Base-by-base conservation (phyloP, 1,140 invertebrate species). In the Heliconius melpomene region DNA sequence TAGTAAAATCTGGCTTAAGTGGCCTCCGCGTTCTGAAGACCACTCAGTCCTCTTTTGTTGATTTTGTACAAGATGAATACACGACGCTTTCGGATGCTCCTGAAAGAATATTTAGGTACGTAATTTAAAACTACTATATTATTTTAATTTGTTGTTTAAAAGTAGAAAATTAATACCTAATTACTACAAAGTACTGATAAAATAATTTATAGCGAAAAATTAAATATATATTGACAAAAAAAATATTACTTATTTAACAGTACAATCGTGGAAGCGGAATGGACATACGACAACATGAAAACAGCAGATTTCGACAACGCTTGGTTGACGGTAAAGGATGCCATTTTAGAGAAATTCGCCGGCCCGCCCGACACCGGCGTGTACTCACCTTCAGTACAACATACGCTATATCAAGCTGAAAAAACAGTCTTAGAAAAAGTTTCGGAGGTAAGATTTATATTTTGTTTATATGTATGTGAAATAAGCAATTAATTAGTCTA, bases 41-140 rank as follows among this genome's bases (percentile, higher is more conserved):
- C 0, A 97, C 97, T 0, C 96, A 97, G 86, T 97, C 97, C 2
- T 96, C 97, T 8, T 98, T 98, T 88, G 96, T 96, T 3, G 96
- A 97, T 89, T 97, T 97, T 85, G 95, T 97, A 32, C 95, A 96
- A 88, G 97, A 97, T 84, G 97, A 97, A 82, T 97, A 96, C 84
- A 95, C 96, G 32, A 97, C 97, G 1, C 91, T 97, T 20, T 95
- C 96, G 0, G 97, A 97, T 92, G 95, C 96, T 52, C 95, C 96
- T n/a, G 97, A 97, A 90, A 94, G 97, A 78, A 96, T 97, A 82
- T 95, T 95, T 81, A 94, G 93, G 93, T 94, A 82, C 46, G n/a
- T 81, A 52, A 29, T 29, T 66, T 66, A 66, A 66, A 26, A 29
- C 0, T 8, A 60, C 16, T 26, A 13, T 13, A 29, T 26, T 29